phyloP scores from a whole-genome alignment of 2,113 vertebrate species.

The Arenaria interpres region DNA sequence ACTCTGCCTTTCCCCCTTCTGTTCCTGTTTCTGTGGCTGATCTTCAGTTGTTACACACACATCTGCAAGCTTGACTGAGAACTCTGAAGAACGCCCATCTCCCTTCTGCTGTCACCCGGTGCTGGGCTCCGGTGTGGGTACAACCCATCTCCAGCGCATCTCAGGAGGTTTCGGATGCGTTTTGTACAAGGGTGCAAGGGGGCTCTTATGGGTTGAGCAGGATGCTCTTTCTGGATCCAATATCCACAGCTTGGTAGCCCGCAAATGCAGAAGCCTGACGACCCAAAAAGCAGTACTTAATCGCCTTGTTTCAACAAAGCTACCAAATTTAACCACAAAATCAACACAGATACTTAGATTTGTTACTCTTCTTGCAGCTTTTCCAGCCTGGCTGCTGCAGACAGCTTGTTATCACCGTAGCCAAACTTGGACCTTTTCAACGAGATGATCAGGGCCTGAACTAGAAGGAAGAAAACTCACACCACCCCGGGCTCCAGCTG shows the following conservation, averaged over 20 bases:
- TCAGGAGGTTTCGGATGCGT: background rate
- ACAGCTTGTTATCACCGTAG: background rate
- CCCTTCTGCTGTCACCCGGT: background rate
- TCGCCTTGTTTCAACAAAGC: background rate
- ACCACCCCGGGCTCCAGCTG: background rate
- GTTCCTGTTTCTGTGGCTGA: background rate
- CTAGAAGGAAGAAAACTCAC: constrained; percentile 1
- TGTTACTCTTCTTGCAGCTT: background rate
- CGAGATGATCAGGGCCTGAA: background rate
- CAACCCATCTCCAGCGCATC: background rate
- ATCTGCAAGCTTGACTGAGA: background rate
- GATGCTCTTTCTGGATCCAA: background rate
- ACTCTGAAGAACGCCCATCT: background rate
- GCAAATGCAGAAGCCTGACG: accelerated
- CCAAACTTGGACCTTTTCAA: background rate
- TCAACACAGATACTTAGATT: background rate
- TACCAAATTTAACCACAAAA: background rate
- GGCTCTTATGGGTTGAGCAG: background rate
- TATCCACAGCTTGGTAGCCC: background rate
- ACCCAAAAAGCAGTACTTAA: background rate
- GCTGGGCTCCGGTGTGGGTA: background rate
- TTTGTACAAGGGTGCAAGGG: background rate
- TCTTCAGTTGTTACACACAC: background rate
- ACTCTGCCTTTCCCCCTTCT: background rate
- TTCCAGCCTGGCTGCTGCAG: background rate